Base-by-base conservation (phyloP, 2,888 invertebrate genomes). In the Pharmacophagus antenor region DNA sequence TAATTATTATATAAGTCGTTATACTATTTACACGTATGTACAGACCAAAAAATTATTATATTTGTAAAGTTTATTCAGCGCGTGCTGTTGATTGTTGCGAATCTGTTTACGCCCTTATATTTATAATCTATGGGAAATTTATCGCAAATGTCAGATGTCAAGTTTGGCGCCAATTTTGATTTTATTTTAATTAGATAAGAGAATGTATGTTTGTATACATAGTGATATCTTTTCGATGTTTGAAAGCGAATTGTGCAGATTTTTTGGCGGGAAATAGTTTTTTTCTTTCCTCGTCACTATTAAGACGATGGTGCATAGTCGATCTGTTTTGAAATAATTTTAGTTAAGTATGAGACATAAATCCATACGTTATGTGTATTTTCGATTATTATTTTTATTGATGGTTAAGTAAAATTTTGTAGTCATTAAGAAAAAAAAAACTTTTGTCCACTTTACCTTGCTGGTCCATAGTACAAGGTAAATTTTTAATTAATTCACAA, bases 31-130 rank as follows among this genome's bases (percentile, higher is more conserved):
- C 56, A 63, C 58, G 65, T 67, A 64, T 66, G 66, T 61, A 63
- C 63, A 71, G 71, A 72, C 69, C 69, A 70, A 71, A 71, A 67
- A 71, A 63, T 64, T 64, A 59, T 62, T 62, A 54, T 59, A 60
- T 68, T 58, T 66, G 37, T 62, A 64, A 56, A 44, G 50, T 49
- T 51, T 46, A 59, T 56, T 56, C 22, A 52, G 52, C 50, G 27
- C 49, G 52, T 41, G 55, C 42, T 62, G 59, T 61, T 54, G 49
- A 61, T 47, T 58, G 56, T 52, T 60, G 57, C 62, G 41, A 47
- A 25, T 49, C n/a, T 56, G 51, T 55, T 46, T 44, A n/a, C 20
- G 31, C 21, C 53, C 12, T 23, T 41, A 49, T 42, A 49, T 56
- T 59, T 59, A 21, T 52, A 58, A 17, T 53, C 58, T 58, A 23